A percentile compares a stretch with the other conserved stretches of the same genome.
These are phyloP conservation scores for Sorex fumeus DNA, from an alignment of 2,113 vertebrate species.

Conservation along the genomic window DNA sequence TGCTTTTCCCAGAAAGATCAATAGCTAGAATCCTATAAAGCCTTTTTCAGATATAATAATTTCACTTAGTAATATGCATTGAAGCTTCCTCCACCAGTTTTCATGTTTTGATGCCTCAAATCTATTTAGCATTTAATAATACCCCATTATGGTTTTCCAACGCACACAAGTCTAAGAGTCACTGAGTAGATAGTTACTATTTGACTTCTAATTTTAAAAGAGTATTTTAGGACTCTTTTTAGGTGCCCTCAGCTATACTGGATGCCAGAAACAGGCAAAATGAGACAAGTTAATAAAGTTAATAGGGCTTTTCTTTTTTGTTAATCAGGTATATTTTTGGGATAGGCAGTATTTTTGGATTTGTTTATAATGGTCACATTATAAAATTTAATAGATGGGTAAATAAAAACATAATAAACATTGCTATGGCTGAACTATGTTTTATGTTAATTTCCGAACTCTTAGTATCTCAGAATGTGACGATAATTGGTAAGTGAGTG, in stretches of 20 bases:
- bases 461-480: neutral
- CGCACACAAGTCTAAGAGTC: neutral
- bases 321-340: neutral
- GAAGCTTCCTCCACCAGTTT: neutral
- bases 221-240: neutral
- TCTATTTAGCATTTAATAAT: neutral
- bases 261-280: neutral
- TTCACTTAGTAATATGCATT: neutral
- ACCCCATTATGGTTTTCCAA: neutral
- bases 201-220: no score
- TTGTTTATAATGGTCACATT: neutral
- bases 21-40: neutral
- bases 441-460: neutral
- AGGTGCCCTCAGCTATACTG: neutral
- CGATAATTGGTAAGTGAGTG: neutral
- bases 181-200: neutral
- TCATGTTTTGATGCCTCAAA: neutral
- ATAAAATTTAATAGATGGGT: neutral
- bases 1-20: neutral
- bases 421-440: neutral
- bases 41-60: neutral
- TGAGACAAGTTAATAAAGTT: neutral
- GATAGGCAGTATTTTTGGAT: neutral
- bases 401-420: slow-evolving; percentile 19
- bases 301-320: neutral